Evolutionary conservation across 2,888 invertebrate genomes (phyloP).

Genomic region (Meta bourneti): DNA sequence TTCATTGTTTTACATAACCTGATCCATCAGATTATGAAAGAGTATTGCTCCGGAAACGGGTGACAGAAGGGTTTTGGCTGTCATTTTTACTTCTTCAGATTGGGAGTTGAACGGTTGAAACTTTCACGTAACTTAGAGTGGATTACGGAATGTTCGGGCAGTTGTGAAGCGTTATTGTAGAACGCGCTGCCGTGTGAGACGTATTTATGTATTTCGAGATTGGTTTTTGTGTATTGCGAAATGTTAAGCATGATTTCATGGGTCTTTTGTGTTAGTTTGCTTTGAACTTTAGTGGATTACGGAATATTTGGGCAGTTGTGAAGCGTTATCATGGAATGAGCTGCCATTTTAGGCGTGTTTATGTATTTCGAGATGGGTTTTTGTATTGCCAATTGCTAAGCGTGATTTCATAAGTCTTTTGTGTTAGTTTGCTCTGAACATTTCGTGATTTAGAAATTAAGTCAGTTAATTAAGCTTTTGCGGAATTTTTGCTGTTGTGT

Average conservation of each 20-base stretch:
- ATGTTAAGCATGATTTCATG: no score
- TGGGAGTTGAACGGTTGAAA: neutral
- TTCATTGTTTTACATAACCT: no score
- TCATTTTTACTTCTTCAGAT: neutral
- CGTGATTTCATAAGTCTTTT: no score
- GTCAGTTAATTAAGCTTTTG: no score
- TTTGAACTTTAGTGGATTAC: constrained; percentile 6
- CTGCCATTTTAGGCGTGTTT: neutral
- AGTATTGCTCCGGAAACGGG: neutral
- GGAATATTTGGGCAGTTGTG: neutral
- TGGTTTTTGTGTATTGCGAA: neutral
- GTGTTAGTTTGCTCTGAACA: no score
- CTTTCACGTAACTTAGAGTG: neutral
- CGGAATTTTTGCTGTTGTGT: no score
- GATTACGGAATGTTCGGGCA: neutral
- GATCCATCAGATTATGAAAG: no score
- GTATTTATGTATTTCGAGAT: neutral
- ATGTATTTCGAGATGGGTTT: neutral
- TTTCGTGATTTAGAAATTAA: no score
- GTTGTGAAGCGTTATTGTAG: neutral
- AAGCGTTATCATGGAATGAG: neutral
- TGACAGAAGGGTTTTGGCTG: neutral
- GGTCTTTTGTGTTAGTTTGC: no score
- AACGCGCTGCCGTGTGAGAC: neutral
- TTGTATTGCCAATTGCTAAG: neutral